These are phyloP conservation scores for Cheilinus undulatus DNA, from an alignment of 2,113 vertebrate species.

Conservation along the genomic window DNA sequence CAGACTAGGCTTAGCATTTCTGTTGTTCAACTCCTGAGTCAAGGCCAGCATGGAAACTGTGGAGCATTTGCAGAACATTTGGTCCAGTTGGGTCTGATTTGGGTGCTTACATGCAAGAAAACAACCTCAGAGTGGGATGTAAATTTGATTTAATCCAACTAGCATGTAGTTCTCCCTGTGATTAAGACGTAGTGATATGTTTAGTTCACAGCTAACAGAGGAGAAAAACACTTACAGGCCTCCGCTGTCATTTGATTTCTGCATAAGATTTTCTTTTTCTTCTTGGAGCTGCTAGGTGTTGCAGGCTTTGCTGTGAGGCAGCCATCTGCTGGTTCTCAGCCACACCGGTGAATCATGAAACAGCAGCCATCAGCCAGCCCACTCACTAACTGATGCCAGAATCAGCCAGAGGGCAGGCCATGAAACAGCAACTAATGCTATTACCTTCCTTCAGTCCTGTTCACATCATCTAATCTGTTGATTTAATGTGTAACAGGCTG, in stretches of 20 bases:
- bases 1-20: too few relatives aligned
- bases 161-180: background rate
- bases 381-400: slow-evolving; percentile 17
- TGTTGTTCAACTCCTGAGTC: too few relatives aligned
- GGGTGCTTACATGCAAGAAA: too few relatives aligned
- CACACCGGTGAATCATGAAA: slow-evolving; percentile 42
- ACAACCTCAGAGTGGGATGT: too few relatives aligned
- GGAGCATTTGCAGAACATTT: too few relatives aligned
- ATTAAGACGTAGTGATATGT: background rate
- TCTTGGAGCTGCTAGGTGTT: slow-evolving; percentile 2
- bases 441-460: background rate
- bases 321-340: slow-evolving; percentile 49
- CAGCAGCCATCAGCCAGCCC: slow-evolving; percentile 30
- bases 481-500: background rate
- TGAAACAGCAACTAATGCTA: slow-evolving; percentile 22
- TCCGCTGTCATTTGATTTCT: background rate
- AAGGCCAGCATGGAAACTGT: too few relatives aligned
- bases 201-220: background rate
- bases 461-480: background rate
- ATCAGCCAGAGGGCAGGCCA: slow-evolving; percentile 12
- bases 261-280: too few relatives aligned
- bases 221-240: background rate
- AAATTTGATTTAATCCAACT: too few relatives aligned
- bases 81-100: too few relatives aligned
- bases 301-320: slow-evolving; percentile 13